These are phyloP conservation scores for Erethizon dorsatum DNA, from an alignment of 2,797 vertebrate genomes.

Conservation along the genomic window DNA sequence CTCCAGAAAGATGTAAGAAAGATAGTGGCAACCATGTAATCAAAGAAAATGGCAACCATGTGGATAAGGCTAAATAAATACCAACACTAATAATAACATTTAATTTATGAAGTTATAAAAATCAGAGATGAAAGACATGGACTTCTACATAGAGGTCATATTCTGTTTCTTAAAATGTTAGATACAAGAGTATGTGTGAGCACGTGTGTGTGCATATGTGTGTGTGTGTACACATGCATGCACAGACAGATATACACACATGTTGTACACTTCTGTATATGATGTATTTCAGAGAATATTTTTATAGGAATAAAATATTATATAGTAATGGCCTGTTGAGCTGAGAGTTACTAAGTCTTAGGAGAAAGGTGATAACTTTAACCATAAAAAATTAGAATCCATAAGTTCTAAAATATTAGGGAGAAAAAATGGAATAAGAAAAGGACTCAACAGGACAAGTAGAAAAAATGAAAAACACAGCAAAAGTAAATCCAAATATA, in stretches of 20 bases:
- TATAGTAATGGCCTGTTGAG: background rate
- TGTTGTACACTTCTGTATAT: background rate
- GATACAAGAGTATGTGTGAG: background rate
- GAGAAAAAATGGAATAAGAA: background rate
- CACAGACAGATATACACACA: background rate
- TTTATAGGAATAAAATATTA: slow-evolving; percentile 47
- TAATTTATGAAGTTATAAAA: slow-evolving; percentile 22
- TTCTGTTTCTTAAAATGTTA: slow-evolving; percentile 16
- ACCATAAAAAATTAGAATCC: slow-evolving; percentile 32
- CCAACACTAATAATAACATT: background rate
- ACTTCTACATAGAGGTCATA: background rate
- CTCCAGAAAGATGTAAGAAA: background rate
- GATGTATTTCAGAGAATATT: background rate
- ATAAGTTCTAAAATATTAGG: background rate
- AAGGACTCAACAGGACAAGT: background rate
- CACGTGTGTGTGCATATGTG: background rate
- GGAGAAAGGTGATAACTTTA: background rate
- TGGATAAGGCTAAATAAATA: background rate
- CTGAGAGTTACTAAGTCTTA: slow-evolving; percentile 27
- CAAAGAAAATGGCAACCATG: background rate
- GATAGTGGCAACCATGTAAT: background rate
- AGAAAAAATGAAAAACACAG: slow-evolving; percentile 18
- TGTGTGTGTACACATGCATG: background rate
- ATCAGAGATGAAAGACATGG: background rate
- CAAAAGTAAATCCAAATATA: slow-evolving; percentile 33